A percentile compares a stretch with the other conserved stretches of the same genome.
phyloP scores from a whole-genome alignment of 2,113 vertebrate genomes.

The Mirounga angustirostris region DNA sequence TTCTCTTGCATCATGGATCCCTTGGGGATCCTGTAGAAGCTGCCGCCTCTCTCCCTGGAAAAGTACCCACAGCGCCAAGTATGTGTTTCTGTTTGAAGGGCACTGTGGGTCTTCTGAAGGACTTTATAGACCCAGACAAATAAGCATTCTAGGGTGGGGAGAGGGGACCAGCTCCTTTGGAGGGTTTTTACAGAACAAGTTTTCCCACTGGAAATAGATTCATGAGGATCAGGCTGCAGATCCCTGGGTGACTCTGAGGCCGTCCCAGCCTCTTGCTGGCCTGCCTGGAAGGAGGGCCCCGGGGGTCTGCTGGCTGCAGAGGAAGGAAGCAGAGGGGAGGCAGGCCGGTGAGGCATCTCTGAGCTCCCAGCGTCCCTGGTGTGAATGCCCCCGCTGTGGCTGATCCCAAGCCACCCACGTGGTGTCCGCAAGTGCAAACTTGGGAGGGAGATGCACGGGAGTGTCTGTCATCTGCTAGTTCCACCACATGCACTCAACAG shows the following conservation, averaged over 20 bases:
- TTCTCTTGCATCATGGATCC: not conserved
- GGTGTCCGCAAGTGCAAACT: accelerated
- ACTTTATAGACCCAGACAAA: not conserved
- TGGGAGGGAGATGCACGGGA: accelerated
- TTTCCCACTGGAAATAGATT: not conserved
- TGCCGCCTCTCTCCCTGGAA: not conserved
- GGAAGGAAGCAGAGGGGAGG: not conserved
- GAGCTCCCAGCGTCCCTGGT: accelerated
- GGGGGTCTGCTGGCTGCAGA: not conserved
- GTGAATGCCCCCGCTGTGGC: accelerated
- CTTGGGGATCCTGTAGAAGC: not conserved
- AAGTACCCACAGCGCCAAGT: not conserved
- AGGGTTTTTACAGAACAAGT: not conserved
- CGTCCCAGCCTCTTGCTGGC: not conserved
- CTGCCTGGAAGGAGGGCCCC: not conserved
- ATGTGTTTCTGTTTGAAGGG: not conserved
- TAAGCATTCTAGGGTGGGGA: not conserved
- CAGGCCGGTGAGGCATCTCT: not conserved
- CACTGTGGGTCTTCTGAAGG: not conserved
- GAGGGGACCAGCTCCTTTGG: not conserved
- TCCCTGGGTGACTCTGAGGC: accelerated
- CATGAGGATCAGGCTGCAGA: accelerated
- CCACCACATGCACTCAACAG: accelerated
- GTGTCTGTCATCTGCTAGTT: accelerated
- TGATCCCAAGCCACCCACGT: accelerated